A percentile compares a stretch with the other conserved stretches of the same genome.
These are phyloP conservation scores for Trachops cirrhosus DNA, from an alignment of 2,797 vertebrate genomes.

Conservation along the genomic window DNA sequence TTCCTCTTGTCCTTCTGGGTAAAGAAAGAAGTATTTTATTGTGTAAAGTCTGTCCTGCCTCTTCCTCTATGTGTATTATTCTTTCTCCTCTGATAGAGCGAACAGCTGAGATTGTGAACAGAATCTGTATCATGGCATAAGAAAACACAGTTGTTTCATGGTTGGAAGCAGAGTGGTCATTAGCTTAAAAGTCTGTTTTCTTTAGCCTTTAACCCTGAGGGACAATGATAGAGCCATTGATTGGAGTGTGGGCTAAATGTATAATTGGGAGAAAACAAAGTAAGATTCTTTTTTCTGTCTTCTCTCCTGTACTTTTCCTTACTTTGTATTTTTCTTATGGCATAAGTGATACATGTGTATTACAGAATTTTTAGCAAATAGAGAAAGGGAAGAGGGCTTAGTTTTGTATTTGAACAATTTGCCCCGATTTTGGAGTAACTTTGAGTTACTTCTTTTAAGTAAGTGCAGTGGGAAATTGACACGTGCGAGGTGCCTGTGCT, in stretches of 20 bases:
- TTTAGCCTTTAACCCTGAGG: background rate
- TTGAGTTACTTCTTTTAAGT: background rate
- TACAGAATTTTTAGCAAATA: constrained; percentile 24
- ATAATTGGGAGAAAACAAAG: background rate
- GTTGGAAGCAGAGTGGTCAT: background rate
- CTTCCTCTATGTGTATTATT: background rate
- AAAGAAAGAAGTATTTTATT: background rate
- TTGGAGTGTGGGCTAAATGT: background rate
- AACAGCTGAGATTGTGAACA: background rate
- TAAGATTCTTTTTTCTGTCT: background rate
- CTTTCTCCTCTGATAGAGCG: constrained; percentile 27
- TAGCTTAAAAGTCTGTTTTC: background rate
- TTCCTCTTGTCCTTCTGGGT: constrained; percentile 4
- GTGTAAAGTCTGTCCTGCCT: background rate
- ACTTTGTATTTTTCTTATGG: background rate
- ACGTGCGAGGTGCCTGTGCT: background rate
- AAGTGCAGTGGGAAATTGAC: background rate
- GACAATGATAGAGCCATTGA: background rate
- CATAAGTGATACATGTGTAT: background rate
- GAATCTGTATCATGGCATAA: background rate
- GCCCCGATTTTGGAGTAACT: background rate
- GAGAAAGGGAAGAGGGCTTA: background rate
- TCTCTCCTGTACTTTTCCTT: background rate
- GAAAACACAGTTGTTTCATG: background rate
- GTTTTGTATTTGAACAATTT: background rate